Percentiles rank a stretch among this genome's conserved stretches.
Evolutionary conservation across 2,888 invertebrate genomes (phyloP).

Genomic region (Tineola bisselliella): DNA sequence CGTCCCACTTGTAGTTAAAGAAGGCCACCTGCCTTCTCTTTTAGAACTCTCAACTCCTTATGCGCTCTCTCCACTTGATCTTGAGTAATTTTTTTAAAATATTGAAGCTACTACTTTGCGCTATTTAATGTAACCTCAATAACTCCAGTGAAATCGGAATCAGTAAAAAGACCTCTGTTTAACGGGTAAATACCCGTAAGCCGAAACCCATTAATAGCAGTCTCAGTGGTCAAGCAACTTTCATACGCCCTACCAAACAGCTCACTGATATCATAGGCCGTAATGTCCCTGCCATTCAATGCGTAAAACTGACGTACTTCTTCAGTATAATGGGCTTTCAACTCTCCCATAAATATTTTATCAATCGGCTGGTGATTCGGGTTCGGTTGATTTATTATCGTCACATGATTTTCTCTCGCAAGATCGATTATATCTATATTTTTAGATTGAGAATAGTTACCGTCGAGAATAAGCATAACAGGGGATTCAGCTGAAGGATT

Average conservation of each 20-base stretch:
- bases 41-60: no score
- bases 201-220: constrained; percentile 15
- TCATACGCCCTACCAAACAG: constrained; percentile 16
- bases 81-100: no score
- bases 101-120: no score
- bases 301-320: constrained; percentile 13
- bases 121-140: not conserved
- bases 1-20: no score
- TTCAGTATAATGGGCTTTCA: constrained; percentile 15
- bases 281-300: constrained; percentile 14
- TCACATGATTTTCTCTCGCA: constrained; percentile 16
- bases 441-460: constrained; percentile 25
- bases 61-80: no score
- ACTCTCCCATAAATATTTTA: constrained; percentile 18
- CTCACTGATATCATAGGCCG: constrained; percentile 15
- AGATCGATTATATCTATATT: constrained; percentile 27
- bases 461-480: constrained; percentile 22
- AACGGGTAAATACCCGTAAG: constrained; percentile 17
- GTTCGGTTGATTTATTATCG: constrained; percentile 18
- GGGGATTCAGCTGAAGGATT: constrained; percentile 20
- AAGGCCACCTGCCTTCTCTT: no score
- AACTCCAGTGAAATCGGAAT: not conserved
- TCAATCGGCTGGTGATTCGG: constrained; percentile 20
- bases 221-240: constrained; percentile 14
- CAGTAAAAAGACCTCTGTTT: constrained; percentile 15